Base-by-base conservation (phyloP, 53 echinoderm and acorn worm genomes). In the Holothuria leucospilota region DNA sequence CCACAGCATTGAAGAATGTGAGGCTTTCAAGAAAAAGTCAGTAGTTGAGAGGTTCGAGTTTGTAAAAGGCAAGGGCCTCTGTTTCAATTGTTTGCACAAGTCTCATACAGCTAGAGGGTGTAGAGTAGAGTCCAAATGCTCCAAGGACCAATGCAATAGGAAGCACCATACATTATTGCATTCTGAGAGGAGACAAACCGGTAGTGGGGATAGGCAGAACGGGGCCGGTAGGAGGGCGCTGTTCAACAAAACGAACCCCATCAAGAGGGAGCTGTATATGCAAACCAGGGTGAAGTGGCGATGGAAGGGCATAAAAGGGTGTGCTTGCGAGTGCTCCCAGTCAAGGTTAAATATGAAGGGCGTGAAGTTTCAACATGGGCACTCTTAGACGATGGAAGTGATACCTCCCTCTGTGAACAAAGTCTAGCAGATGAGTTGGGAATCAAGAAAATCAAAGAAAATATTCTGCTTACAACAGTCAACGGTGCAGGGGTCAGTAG, bases 381-480 rank as follows among this genome's bases (percentile, higher is more conserved):
- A 8, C 51, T 90, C 39, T 78, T 86, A 2, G 90, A 91, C 29
- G 82, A 91, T 18, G 87, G 91, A 68, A 91, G 91, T 23, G 88
- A 88, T 56, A 81, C 86, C 23, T 85, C 88, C 1, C 81, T 92
- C 20, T 88, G 92, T 21, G 88, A 92, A 34, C 51, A 79, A 58
- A 29, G 88, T 15, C 85, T 88, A 11, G 86, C 71, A 51, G 65
- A 88, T 25, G 88, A n/a, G n/a, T n/a, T n/a, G n/a, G n/a, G n/a
- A n/a, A n/a, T n/a, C n/a, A n/a, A n/a, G n/a, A n/a, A n/a, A n/a
- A n/a, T n/a, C n/a, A n/a, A n/a, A n/a, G n/a, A n/a, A n/a, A n/a
- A n/a, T n/a, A n/a, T n/a, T n/a, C n/a, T n/a, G n/a, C n/a, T n/a
- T n/a, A n/a, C n/a, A n/a, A n/a, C n/a, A n/a, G n/a, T n/a, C n/a